Evolutionary conservation across 1,140 invertebrate genomes (phyloP), one percentile per base, ranked within the genome.

Genomic region (Coelopa frigida): DNA sequence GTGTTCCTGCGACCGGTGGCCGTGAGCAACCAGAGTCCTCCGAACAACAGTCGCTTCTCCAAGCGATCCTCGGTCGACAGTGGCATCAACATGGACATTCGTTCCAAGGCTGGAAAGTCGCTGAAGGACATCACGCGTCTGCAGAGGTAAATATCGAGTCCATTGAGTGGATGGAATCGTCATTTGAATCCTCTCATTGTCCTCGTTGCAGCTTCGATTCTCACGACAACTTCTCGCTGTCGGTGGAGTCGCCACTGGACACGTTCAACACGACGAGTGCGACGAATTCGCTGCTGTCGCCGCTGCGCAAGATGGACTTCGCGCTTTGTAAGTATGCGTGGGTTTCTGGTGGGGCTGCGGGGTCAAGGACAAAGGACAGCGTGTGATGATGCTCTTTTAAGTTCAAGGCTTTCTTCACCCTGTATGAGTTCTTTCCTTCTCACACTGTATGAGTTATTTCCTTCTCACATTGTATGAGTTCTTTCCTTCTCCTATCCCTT

Each of bases 1-100:
- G 79, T 82, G 2, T 82, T 82, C 53, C 61, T 81, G 15, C 69
- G 77, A 53, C 80, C 79, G 1, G 75, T 78, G 10, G 75, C 74
- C 27, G 68, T 78, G 38, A 68, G 64, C 54, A 65, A 64, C 44
- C 64, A 68, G 48, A 71, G 70, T 53, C 69, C 68, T 14, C 58
- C 67, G 24, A 67, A 65, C 42, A 64, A 55, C 37, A 72, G 61
- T 67, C 72, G 72, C 57, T 73, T 84, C 21, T 76, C 81, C 42
- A 89, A 89, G 67, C 74, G 87, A 57, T 83, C 85, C 6, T 89
- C 87, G 2, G 82, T 89, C 49, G 87, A 89, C 70, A 89, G 85
- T 65, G 87, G 86, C 50, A 87, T 89, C 56, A 84, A 89, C 63
- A 80, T 89, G 76, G 80, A 70, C 5, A 64, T 69, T 38, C 55